Evolutionary conservation across 2,888 invertebrate species (phyloP).

Genomic region (Ceraclea dissimilis): DNA sequence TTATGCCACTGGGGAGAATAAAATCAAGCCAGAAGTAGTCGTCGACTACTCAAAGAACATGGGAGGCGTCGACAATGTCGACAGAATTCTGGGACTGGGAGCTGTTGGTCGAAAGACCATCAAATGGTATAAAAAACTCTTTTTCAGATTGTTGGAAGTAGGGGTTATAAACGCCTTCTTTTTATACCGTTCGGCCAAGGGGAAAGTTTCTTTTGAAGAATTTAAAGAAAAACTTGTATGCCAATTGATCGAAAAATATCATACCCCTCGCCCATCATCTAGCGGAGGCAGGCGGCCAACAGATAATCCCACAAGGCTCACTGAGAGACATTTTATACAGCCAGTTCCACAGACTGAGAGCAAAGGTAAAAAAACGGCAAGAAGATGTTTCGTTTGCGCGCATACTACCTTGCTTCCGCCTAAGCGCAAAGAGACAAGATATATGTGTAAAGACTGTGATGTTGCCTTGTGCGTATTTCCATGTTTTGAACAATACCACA

Average conservation of each 20-base stretch:
- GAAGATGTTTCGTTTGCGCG: neutral
- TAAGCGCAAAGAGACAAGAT: neutral
- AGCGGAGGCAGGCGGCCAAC: neutral
- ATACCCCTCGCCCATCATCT: neutral
- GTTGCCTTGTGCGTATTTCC: neutral
- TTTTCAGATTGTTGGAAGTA: neutral
- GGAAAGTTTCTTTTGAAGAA: neutral
- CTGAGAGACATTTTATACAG: neutral
- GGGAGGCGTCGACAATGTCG: neutral
- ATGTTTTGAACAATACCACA: neutral
- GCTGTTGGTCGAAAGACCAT: neutral
- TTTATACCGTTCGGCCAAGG: neutral
- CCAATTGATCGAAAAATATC: neutral
- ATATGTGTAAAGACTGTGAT: neutral
- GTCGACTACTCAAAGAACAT: neutral
- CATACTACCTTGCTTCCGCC: neutral
- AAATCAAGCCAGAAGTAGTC: neutral
- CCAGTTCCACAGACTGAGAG: neutral
- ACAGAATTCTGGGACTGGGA: neutral
- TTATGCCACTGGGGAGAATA: neutral
- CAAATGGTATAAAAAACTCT: constrained; percentile 4
- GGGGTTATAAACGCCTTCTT: neutral
- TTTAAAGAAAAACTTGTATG: neutral
- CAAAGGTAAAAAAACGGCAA: neutral
- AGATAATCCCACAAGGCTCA: neutral